These are phyloP conservation scores for Steinernema carpocapsae DNA, from an alignment of 2,888 invertebrate genomes.

Conservation along the genomic window DNA sequence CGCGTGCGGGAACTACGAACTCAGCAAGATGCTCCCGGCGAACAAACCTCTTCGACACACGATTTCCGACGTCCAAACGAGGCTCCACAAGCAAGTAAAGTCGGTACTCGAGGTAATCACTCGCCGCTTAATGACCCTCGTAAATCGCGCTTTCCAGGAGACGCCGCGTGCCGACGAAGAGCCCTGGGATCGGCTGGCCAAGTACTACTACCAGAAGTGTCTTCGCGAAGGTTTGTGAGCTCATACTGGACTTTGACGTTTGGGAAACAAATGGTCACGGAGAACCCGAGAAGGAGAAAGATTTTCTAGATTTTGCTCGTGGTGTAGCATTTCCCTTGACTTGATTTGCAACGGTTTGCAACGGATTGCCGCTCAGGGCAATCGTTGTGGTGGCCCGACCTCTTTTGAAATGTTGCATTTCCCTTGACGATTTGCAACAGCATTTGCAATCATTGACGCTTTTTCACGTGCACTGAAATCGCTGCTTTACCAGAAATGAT, in stretches of 20 bases:
- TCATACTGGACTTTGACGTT: too few relatives aligned
- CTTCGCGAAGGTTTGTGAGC: conserved; percentile 60
- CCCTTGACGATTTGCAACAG: too few relatives aligned
- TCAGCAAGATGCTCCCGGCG: conserved; percentile 59
- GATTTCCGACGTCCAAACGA: conserved; percentile 60
- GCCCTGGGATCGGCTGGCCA: conserved; percentile 60
- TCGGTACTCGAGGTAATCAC: conserved; percentile 51
- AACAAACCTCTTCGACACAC: conserved; percentile 63
- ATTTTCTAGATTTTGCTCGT: too few relatives aligned
- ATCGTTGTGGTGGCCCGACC: too few relatives aligned
- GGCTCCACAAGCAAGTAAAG: conserved; percentile 56
- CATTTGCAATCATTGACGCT: too few relatives aligned
- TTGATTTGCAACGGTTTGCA: too few relatives aligned
- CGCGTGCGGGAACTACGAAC: conserved; percentile 66
- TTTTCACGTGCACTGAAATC: too few relatives aligned
- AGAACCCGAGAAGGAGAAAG: background rate
- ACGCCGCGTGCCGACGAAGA: conserved; percentile 43
- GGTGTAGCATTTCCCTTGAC: too few relatives aligned
- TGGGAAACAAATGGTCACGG: too few relatives aligned
- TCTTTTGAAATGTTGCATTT: too few relatives aligned
- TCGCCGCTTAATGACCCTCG: background rate
- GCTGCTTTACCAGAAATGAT: too few relatives aligned
- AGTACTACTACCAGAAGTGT: conserved; percentile 65
- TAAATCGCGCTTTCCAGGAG: conserved; percentile 41
- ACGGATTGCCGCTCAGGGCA: too few relatives aligned